Percentiles rank a stretch among this genome's conserved stretches.
phyloP scores from a whole-genome alignment of 2,113 vertebrate species.

The Podilymbus podiceps region DNA sequence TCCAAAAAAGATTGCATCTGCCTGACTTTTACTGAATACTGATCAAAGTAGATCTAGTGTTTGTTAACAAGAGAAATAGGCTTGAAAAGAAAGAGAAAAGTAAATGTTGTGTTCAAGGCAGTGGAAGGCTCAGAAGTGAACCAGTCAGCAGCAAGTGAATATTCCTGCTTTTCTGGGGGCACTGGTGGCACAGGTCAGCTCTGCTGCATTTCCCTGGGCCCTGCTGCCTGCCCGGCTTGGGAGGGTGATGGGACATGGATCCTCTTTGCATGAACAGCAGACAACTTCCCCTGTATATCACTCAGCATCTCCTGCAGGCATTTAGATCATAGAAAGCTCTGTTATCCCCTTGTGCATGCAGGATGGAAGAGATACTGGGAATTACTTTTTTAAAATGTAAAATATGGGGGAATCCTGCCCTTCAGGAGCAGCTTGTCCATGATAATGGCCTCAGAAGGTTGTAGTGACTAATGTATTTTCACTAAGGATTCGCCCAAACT shows the following conservation, averaged over 20 bases:
- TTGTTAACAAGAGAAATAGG: not conserved
- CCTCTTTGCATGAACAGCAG: not conserved
- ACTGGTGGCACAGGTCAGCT: not conserved
- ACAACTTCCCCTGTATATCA: rapidly evolving
- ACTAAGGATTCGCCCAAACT: not conserved
- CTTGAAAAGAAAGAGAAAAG: not conserved
- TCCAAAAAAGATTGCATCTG: not conserved
- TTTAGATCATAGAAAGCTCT: not conserved
- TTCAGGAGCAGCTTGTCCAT: not conserved
- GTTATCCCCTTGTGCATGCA: not conserved
- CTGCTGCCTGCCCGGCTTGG: not conserved
- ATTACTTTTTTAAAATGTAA: not conserved
- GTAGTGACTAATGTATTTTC: not conserved
- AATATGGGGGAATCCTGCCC: not conserved
- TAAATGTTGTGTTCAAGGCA: not conserved
- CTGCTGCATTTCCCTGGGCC: not conserved
- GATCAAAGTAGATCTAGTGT: not conserved
- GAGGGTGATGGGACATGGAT: not conserved
- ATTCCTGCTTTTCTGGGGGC: not conserved
- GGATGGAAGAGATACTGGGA: not conserved
- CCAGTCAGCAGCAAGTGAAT: not conserved
- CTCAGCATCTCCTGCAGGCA: not conserved
- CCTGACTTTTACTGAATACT: not conserved
- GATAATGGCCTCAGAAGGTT: not conserved
- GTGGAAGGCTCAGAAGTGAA: not conserved